Evolutionary conservation across 2,113 vertebrate species (phyloP).

Genomic region (Plecturocebus donacophilus): DNA sequence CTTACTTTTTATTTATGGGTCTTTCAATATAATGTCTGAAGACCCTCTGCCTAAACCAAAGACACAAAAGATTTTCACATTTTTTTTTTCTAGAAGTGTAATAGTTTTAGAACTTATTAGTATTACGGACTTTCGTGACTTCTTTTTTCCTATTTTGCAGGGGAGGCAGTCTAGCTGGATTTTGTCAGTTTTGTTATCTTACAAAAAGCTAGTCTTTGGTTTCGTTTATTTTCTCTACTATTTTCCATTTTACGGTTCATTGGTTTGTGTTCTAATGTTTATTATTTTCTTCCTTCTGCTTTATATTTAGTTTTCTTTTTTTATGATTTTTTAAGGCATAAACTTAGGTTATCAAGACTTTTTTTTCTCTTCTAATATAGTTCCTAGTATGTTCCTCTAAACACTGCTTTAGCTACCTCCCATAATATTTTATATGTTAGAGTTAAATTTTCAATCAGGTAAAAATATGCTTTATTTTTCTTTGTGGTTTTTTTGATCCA

Average conservation of each 20-base stretch:
- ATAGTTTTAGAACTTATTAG: not conserved
- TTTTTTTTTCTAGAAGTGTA: not conserved
- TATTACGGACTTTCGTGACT: not conserved
- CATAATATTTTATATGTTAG: not conserved
- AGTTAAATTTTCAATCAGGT: not conserved
- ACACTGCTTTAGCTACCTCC: not conserved
- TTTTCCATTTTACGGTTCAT: not conserved
- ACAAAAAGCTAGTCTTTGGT: not conserved
- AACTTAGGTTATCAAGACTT: not conserved
- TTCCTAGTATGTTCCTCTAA: not conserved
- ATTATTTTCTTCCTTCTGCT: not conserved
- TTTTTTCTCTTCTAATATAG: not conserved
- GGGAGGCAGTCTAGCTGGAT: not conserved
- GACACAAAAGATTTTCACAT: not conserved
- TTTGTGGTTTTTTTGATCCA: not conserved
- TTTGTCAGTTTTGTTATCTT: not conserved
- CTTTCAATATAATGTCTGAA: not conserved
- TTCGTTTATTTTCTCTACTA: slow-evolving; percentile 26
- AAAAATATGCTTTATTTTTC: not conserved
- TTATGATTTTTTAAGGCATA: not conserved
- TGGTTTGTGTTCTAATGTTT: not conserved
- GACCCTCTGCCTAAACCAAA: not conserved
- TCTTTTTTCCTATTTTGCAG: not conserved
- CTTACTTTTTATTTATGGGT: not conserved
- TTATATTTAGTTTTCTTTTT: not conserved